These are phyloP conservation scores for Loxodonta africana DNA, from an alignment of 2,113 vertebrate species.

Conservation along the genomic window DNA sequence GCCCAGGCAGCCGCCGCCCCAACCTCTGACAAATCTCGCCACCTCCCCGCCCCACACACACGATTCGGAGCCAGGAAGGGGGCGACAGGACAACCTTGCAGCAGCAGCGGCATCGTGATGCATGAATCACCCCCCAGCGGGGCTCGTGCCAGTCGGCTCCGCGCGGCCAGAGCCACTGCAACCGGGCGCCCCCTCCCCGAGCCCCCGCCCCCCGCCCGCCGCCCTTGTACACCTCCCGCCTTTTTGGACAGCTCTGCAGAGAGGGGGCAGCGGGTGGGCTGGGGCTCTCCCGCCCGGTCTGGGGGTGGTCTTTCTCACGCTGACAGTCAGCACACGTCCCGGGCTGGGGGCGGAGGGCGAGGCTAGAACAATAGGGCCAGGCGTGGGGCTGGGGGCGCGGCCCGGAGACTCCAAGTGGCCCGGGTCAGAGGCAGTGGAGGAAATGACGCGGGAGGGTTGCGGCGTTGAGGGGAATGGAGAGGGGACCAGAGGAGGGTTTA, in stretches of 20 bases:
- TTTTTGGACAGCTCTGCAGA: background rate
- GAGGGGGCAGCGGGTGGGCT: background rate
- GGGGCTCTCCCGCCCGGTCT: background rate
- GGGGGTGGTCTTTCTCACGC: background rate
- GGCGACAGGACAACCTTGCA: conserved; percentile 66
- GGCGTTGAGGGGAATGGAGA: background rate
- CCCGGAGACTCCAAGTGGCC: background rate
- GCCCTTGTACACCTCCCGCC: background rate
- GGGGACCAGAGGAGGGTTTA: background rate
- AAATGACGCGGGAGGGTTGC: background rate
- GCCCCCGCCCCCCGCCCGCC: background rate
- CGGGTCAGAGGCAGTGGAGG: background rate
- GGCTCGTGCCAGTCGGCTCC: background rate
- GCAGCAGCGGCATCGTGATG: conserved; percentile 64
- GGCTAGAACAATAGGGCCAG: conserved; percentile 76
- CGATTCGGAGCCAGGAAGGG: conserved; percentile 51
- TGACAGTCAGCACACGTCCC: background rate
- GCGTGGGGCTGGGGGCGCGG: conserved; percentile 56
- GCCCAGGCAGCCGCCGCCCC: background rate
- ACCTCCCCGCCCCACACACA: background rate
- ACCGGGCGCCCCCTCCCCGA: conserved; percentile 17
- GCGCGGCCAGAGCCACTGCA: background rate
- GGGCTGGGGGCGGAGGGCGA: background rate
- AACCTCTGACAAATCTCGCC: background rate
- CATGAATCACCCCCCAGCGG: conserved; percentile 79